phyloP scores from a whole-genome alignment of 2,888 invertebrate genomes.

The Omphaloscelis lunosa region DNA sequence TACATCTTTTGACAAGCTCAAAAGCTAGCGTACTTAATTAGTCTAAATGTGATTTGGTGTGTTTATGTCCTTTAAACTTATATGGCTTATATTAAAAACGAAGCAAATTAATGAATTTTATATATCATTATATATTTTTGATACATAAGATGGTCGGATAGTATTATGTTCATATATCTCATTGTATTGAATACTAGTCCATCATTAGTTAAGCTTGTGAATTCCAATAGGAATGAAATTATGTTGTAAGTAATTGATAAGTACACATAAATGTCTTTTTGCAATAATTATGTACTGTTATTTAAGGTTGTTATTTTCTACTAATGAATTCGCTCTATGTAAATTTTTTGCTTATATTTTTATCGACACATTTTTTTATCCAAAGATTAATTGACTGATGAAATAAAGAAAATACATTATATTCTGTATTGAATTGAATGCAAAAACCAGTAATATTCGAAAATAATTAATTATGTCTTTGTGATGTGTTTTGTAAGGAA shows the following conservation, averaged over 20 bases:
- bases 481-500: constrained; percentile 69
- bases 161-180: constrained; percentile 74
- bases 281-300: constrained; percentile 46
- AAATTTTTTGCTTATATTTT: constrained; percentile 49
- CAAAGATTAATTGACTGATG: constrained; percentile 66
- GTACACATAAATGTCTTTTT: constrained; percentile 59
- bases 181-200: constrained; percentile 86
- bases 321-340: constrained; percentile 43
- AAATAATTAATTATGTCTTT: constrained; percentile 59
- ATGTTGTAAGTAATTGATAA: constrained; percentile 66
- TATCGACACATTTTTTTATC: constrained; percentile 52
- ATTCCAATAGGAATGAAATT: constrained; percentile 66
- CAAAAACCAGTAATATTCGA: constrained; percentile 36
- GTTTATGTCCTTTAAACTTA: constrained; percentile 45
- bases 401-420: constrained; percentile 20
- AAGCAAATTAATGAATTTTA: constrained; percentile 56
- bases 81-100: constrained; percentile 52
- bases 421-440: constrained; percentile 25
- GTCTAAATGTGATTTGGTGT: constrained; percentile 59
- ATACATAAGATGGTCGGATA: constrained; percentile 70
- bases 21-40: constrained; percentile 75
- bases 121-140: constrained; percentile 68
- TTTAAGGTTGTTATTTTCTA: constrained; percentile 46
- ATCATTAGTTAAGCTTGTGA: constrained; percentile 76
- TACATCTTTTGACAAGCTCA: constrained; percentile 75